These are phyloP conservation scores for Muntiacus reevesi DNA, from an alignment of 2,113 vertebrate genomes.

Conservation along the genomic window DNA sequence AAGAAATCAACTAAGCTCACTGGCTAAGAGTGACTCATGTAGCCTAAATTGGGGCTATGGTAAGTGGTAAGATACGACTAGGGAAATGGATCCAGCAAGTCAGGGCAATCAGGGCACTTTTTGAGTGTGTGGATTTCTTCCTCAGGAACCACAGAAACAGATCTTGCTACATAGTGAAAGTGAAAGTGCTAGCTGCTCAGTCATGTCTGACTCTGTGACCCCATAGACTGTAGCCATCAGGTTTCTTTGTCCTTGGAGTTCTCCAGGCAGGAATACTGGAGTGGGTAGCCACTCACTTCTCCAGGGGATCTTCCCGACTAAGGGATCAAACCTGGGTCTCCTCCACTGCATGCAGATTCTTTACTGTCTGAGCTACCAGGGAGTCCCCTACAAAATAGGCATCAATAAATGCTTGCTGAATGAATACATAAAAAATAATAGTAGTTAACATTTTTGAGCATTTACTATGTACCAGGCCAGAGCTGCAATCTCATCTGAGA, in stretches of 20 bases:
- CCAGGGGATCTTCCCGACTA: neutral
- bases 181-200: neutral
- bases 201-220: neutral
- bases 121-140: neutral
- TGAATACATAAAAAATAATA: neutral
- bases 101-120: neutral
- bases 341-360: neutral
- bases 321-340: neutral
- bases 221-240: neutral
- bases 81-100: neutral
- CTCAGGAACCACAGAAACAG: neutral
- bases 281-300: neutral
- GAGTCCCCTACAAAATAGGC: neutral
- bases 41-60: neutral
- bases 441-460: neutral
- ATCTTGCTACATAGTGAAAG: neutral
- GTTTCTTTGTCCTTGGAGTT: neutral
- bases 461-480: neutral
- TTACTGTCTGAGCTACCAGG: neutral
- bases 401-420: neutral
- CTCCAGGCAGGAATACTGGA: neutral
- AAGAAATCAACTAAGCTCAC: neutral
- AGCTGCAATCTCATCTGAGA: neutral
- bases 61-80: neutral
- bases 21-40: neutral